Conservation (phyloP, 2,888 invertebrate species). For the Fragum sueziense region DNA sequence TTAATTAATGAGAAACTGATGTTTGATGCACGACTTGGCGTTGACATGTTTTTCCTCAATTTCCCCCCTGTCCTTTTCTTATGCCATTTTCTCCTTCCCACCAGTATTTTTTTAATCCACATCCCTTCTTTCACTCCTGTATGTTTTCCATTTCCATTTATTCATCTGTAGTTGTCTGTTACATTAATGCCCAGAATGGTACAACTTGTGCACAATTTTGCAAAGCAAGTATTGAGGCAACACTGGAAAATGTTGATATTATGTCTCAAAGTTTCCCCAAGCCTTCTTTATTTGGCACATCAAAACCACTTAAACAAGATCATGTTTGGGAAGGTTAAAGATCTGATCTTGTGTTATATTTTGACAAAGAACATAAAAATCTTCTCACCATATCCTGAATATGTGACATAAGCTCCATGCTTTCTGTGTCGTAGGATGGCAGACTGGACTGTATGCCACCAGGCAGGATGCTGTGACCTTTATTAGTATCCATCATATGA, state of each 20-base stretch:
- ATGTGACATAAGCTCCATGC: slow-evolving; percentile 20
- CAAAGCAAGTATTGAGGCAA: background rate
- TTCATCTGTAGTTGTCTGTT: background rate
- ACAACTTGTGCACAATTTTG: background rate
- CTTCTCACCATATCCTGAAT: slow-evolving; percentile 40
- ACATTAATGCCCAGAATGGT: background rate
- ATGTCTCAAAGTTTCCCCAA: background rate
- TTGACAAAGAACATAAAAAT: background rate
- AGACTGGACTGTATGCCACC: background rate
- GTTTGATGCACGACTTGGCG: background rate
- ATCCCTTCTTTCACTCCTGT: background rate
- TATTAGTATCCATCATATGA: slow-evolving; percentile 1
- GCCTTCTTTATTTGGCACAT: background rate
- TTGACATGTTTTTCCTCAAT: background rate
- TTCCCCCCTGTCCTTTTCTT: background rate
- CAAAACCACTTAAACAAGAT: background rate
- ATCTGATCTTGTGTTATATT: background rate
- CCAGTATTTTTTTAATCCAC: background rate
- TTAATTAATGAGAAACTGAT: background rate
- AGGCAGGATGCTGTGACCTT: slow-evolving; percentile 5
- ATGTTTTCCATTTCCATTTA: background rate
- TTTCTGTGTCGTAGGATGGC: slow-evolving; percentile 2
- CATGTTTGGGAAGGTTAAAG: background rate
- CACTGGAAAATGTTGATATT: background rate
- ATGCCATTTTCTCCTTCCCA: no score